phyloP scores from a whole-genome alignment of 2,797 vertebrate genomes.

The Pagetopsis macropterus region DNA sequence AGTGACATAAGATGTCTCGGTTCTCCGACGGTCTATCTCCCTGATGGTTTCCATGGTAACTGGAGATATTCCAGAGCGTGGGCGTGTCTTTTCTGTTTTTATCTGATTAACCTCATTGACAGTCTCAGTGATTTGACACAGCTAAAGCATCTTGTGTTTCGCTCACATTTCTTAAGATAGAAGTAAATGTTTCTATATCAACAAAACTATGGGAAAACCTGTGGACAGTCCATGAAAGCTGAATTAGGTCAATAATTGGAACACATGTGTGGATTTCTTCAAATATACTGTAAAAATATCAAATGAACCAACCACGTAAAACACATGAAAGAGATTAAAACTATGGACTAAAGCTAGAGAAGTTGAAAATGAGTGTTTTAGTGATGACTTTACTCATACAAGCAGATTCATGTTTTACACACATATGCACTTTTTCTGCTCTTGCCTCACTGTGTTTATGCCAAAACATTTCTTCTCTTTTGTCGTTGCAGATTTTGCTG shows the following conservation, averaged over 20 bases:
- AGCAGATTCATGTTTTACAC: conserved; percentile 57
- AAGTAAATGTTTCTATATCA: neutral
- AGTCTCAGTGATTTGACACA: conserved; percentile 59
- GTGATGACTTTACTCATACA: conserved; percentile 29
- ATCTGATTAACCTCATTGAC: conserved; percentile 75
- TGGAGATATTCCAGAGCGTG: conserved; percentile 76
- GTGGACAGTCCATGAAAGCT: neutral
- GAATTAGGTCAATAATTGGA: neutral
- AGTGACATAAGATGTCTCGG: conserved; percentile 76
- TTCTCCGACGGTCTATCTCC: conserved; percentile 65
- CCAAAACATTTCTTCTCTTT: conserved; percentile 63
- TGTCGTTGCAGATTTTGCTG: conserved; percentile 89
- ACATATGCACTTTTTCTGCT: conserved; percentile 46
- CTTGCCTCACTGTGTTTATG: conserved; percentile 22
- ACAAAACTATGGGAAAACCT: no score
- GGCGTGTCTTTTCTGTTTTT: conserved; percentile 72
- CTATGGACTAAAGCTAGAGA: neutral
- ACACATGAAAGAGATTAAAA: no score
- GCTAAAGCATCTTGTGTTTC: conserved; percentile 47
- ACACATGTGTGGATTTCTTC: no score
- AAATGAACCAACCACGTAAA: neutral
- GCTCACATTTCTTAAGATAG: conserved; percentile 5
- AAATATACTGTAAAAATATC: no score
- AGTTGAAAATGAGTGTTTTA: neutral
- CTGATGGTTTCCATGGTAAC: conserved; percentile 81